Evolutionary conservation across 2,888 invertebrate species (phyloP).

Genomic region (Linnaemya vulpina): DNA sequence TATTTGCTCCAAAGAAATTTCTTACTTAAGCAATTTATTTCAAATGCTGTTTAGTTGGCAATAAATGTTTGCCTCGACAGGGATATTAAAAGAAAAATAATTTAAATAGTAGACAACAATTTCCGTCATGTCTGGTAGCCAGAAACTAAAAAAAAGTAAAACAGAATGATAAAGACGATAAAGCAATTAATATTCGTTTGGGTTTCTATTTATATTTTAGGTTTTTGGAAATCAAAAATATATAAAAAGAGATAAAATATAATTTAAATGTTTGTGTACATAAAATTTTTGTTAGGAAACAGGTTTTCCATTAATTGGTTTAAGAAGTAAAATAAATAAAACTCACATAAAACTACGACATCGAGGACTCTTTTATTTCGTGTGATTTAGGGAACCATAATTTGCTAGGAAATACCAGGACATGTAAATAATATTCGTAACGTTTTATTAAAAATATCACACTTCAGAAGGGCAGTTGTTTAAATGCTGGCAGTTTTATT

Average conservation of each 20-base stretch:
- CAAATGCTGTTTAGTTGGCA: not conserved
- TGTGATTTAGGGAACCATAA: too few species aligned
- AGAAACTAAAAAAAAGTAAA: constrained; percentile 13
- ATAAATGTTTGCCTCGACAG: not conserved
- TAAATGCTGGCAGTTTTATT: too few species aligned
- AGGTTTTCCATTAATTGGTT: too few species aligned
- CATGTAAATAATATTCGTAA: too few species aligned
- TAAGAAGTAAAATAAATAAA: too few species aligned
- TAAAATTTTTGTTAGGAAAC: not conserved
- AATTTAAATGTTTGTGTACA: not conserved
- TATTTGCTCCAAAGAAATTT: not conserved
- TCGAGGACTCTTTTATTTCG: too few species aligned
- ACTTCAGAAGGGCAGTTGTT: too few species aligned
- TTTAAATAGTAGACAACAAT: constrained; percentile 62
- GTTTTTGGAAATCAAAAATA: constrained; percentile 1
- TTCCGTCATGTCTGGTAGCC: constrained; percentile 60
- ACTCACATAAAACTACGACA: too few species aligned
- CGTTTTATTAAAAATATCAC: too few species aligned
- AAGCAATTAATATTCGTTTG: constrained; percentile 49
- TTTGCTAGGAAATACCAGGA: too few species aligned
- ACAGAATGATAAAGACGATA: constrained; percentile 28
- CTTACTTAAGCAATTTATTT: not conserved
- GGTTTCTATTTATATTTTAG: not conserved
- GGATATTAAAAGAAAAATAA: constrained; percentile 23
- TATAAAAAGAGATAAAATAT: not conserved